Base-by-base conservation (phyloP, 2,888 invertebrate species). In the Acronicta psi region DNA sequence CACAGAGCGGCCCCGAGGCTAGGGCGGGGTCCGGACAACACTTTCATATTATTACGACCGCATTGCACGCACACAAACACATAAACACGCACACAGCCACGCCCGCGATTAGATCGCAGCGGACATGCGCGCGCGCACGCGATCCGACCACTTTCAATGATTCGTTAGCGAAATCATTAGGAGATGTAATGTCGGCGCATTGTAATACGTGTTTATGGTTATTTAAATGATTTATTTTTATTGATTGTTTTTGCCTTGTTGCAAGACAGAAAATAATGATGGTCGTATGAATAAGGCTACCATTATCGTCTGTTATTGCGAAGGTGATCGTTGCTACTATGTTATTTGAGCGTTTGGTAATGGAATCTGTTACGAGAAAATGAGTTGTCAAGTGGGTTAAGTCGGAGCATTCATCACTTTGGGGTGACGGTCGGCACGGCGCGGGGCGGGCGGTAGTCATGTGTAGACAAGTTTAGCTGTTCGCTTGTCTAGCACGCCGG, bases 151-250 rank as follows among this genome's bases (percentile, higher is more conserved):
- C 93, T 93, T 92, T 93, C 93, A 93, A 93, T 94, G 92, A 93
- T 93, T 94, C 93, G 93, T 94, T 94, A 94, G 93, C 93, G 88
- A 92, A 94, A 93, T 93, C 93, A 93, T 94, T 94, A 94, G 91
- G 89, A 93, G 93, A 93, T 93, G 93, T 93, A 93, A 92, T 93
- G 90, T 88, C 88, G 90, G 88, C 86, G 90, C 89, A 93, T 93
- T 94, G 93, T 93, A 92, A 88, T 91, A 89, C 90, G 90, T 92
- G 93, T 93, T 94, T 93, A 93, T 93, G 91, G 91, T 92, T 93
- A 93, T 94, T 93, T 93, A 93, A 94, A 94, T 94, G 93, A 93
- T 94, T 93, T 93, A 94, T 94, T 93, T 93, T 93, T 94, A 94
- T 94, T 94, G 93, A 93, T 94, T 91, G 93, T 93, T 92, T 93